Evolutionary conservation across 2,888 invertebrate species (phyloP), one percentile per base, ranked within the genome.

Genomic region (Agrochola circellaris): DNA sequence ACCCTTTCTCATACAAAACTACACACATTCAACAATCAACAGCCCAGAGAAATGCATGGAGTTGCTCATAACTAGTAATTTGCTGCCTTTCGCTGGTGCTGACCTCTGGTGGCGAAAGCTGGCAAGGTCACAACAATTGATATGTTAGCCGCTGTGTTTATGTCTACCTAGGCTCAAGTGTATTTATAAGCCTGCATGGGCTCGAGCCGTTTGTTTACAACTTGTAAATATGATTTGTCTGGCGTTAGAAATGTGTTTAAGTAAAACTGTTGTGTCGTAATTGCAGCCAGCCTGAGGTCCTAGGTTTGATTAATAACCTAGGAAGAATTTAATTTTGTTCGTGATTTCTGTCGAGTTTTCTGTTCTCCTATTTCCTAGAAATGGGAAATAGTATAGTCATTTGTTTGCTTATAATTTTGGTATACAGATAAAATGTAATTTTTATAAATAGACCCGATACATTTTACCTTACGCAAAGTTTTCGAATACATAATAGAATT

Each of bases 51-150:
- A 85, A 83, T 62, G 79, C 45, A 54, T 71, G 23, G 62, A 73
- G 38, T 6, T 8, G 54, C 30, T 64, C 13, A 34, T 70, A 82
- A 62, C 70, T 61, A 58, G 65, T 69, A 70, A 83, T 83, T 82
- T 83, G 75, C 75, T 73, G 70, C 85, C 79, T 87, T 83, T 85
- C 87, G 70, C 78, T 23, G 5, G 69, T 70, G 77, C 75, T 86
- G 88, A 89, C 89, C 88, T 80, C 81, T 84, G 66, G 72, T 76
- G 86, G 89, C 84, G 88, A 89, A 89, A 89, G 89, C 74, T 42
- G 15, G 77, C 82, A 80, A 81, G 85, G 88, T 87, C 79, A 68
- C 17, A 38, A 70, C 69, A 54, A 79, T 84, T 79, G 70, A 79
- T 77, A 71, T n/a, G 83, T 38, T 71, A 51, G 64, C 77, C 64